These are phyloP conservation scores for Corythornis cristatus DNA, from an alignment of 2,113 vertebrate genomes.

Conservation along the genomic window DNA sequence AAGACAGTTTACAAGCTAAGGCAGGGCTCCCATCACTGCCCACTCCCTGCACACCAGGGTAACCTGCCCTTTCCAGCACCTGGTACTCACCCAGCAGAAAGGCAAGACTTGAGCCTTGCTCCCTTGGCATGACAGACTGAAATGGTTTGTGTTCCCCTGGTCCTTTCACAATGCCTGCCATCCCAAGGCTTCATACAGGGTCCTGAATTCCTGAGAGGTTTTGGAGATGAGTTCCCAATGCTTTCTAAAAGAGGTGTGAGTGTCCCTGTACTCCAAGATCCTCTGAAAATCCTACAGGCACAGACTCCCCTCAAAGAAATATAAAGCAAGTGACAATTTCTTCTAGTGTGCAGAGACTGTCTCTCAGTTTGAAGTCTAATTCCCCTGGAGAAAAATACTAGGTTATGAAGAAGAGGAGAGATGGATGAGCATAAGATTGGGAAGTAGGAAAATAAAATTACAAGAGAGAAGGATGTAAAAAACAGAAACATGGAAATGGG, in stretches of 20 bases:
- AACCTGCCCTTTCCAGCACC: background rate
- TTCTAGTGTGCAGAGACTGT: background rate
- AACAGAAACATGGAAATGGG: background rate
- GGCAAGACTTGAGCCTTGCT: background rate
- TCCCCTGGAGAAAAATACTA: background rate
- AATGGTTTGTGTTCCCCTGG: background rate
- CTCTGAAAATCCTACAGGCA: background rate
- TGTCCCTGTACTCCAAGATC: background rate
- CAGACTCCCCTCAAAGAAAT: background rate
- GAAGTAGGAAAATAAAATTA: background rate
- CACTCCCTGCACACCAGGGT: background rate
- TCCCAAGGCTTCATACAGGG: background rate
- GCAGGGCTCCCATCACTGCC: background rate
- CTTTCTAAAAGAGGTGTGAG: background rate
- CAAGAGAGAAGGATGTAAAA: background rate
- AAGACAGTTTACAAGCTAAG: background rate
- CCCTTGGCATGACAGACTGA: background rate
- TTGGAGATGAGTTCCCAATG: background rate
- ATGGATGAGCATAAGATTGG: background rate
- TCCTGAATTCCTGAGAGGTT: background rate
- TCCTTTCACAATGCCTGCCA: background rate
- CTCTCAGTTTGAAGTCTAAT: background rate
- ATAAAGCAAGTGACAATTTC: background rate
- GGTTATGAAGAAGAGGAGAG: background rate
- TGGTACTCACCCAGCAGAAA: background rate